Evolutionary conservation across 2,888 invertebrate genomes (phyloP), one percentile per base, ranked within the genome.

Genomic region (Aphodius sticticus): DNA sequence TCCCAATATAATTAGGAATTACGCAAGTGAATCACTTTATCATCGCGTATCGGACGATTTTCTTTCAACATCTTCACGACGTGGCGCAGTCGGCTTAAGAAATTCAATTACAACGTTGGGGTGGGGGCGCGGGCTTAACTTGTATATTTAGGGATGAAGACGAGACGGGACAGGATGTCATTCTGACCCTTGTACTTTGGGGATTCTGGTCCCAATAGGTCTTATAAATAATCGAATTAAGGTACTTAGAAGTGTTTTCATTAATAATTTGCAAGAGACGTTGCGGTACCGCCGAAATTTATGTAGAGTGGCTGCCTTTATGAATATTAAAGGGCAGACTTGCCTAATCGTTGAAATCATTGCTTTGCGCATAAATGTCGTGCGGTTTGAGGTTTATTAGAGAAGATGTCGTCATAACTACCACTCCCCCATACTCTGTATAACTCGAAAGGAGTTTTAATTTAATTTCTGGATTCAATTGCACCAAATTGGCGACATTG

Each of bases 151-250:
- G 53, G 53, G 53, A 26, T 26, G 26, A 26, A 26, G 26, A 26
- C 26, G 26, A 26, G 26, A 26, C 26, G 26, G 26, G 26, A 26
- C 26, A 3, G 26, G 26, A 53, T 53, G 53, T 53, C 53, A 53
- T 53, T 12, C 9, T 53, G 53, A 53, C 53, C 53, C 53, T 53
- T 53, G 53, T 53, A 53, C 53, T 53, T 53, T 53, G 53, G 53
- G 53, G 53, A 53, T 7, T 53, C 53, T 53, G 53, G 53, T 12
- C 53, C 53, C 53, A 2, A 53, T 53, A 53, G 53, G 53, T 53
- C 53, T 53, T 53, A 53, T 53, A 53, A 53, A 53, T 53, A 53
- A 53, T 53, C 53, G 53, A 53, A 53, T 53, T 53, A 53, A 53
- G 53, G 53, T 12, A 53, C 53, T 53, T 53, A 53, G 53, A 53